A percentile compares a stretch with the other conserved stretches of the same genome.
Conservation (phyloP, 1,140 invertebrate species). For the Maniola jurtina region DNA sequence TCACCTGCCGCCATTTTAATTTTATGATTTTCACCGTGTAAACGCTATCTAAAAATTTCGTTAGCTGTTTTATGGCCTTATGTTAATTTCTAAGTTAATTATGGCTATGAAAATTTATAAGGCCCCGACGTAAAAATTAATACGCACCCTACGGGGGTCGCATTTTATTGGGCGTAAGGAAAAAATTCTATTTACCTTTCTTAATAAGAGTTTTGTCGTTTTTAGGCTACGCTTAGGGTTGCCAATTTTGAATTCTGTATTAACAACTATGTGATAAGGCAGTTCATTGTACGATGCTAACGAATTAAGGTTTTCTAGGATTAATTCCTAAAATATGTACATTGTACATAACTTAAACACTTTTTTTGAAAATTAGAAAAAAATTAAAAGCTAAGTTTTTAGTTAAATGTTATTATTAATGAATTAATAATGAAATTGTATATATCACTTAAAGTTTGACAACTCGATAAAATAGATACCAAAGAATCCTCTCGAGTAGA, state of each 20-base stretch:
- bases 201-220: constrained; percentile 47
- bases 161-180: constrained; percentile 57
- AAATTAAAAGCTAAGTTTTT: no score
- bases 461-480: no score
- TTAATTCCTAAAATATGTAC: no score
- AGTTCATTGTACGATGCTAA: no score
- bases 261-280: no score
- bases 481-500: no score
- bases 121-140: constrained; percentile 67
- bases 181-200: constrained; percentile 53
- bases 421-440: no score
- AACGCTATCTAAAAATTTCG: constrained; percentile 72
- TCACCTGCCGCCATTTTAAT: constrained; percentile 69
- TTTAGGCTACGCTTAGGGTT: constrained; percentile 51
- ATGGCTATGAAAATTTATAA: constrained; percentile 78
- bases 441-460: no score
- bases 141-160: constrained; percentile 61
- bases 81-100: constrained; percentile 78
- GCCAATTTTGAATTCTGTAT: background rate
- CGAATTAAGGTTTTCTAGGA: no score
- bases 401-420: no score
- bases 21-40: constrained; percentile 67
- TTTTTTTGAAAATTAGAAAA: no score
- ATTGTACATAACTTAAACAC: no score
- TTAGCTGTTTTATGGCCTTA: constrained; percentile 74